Evolutionary conservation across 2,888 invertebrate genomes (phyloP).

Genomic region (Bhutanitis thaidina): DNA sequence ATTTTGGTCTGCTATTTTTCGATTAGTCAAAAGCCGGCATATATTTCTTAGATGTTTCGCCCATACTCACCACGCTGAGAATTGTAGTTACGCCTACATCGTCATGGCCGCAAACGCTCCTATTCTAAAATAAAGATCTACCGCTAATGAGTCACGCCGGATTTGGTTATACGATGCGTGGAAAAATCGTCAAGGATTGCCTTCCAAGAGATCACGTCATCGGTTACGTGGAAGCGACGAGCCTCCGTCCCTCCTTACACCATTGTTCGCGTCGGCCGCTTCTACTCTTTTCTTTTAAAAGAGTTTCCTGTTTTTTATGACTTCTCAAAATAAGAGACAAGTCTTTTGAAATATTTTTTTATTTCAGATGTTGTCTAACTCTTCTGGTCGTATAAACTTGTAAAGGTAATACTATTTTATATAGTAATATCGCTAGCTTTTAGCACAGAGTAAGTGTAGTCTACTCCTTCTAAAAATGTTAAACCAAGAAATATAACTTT

Average conservation of each 20-base stretch:
- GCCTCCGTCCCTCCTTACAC: slow-evolving; percentile 20
- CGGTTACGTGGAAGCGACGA: slow-evolving; percentile 27
- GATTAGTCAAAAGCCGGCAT: too few species aligned
- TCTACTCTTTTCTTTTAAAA: not conserved
- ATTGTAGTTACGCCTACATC: too few species aligned
- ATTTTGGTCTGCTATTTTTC: too few species aligned
- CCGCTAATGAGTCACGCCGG: slow-evolving; percentile 53
- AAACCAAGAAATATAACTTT: too few species aligned
- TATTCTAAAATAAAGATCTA: slow-evolving; percentile 39
- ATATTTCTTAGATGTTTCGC: too few species aligned
- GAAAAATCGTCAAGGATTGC: slow-evolving; percentile 34
- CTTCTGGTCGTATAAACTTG: too few species aligned
- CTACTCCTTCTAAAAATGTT: too few species aligned
- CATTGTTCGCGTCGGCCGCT: slow-evolving; percentile 34
- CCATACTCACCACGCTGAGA: too few species aligned
- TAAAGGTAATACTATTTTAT: too few species aligned
- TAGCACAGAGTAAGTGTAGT: too few species aligned
- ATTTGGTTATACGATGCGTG: slow-evolving; percentile 46
- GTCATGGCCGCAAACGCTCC: slow-evolving; percentile 20
- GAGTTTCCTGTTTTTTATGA: slow-evolving; percentile 3
- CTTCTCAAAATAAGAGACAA: not conserved
- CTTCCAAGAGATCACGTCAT: slow-evolving; percentile 40
- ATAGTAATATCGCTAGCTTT: too few species aligned
- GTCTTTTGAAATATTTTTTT: not conserved
- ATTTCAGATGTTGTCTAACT: too few species aligned